Evolutionary conservation across 2,888 invertebrate genomes (phyloP), one percentile per base, ranked within the genome.

Genomic region (Lithophane ornitopus): DNA sequence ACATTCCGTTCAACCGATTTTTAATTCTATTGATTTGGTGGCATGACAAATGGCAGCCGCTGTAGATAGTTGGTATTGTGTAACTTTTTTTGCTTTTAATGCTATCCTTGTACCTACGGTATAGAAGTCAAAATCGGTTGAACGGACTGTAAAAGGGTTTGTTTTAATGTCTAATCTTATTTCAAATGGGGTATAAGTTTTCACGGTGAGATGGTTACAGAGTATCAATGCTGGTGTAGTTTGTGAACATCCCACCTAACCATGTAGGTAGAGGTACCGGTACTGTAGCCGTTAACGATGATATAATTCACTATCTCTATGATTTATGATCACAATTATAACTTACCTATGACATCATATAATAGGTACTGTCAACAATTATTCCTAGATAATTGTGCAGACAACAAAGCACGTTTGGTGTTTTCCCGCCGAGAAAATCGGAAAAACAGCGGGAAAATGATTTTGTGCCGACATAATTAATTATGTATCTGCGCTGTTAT

Each of bases 391-490:
- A 73, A 26, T 73, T 44, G 41, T 61, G 19, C 11, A 19, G 4
- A 26, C 46, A 69, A 39, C n/a, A 62, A 28, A 56, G 22, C 54
- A 69, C 28, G 54, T n/a, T 41, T 56, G 14, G 54, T 49, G 39
- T 69, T 77, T 77, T 69, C 77, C 76, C 77, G n/a, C 61, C 3
- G 12, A 61, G 28, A 44, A 44, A 28, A 49, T 8, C 49, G 19
- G 12, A 0, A 62, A 73, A 63, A 74, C 1, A 26, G 39, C 75
- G 46, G 56, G 63, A 41, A 46, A 63, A 39, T 46, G 0, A 56
- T 75, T 63, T 58, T 28, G 8, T 63, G 3, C 22, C 19, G 4
- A 65, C 19, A 49, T 19, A 16, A 65, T 76, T 28, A 63, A 28
- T 41, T 46, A 39, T 28, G 26, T 74, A 16, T 70, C 16, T 46